Evolutionary conservation across 2,888 invertebrate genomes (phyloP), one percentile per base, ranked within the genome.

Genomic region (Cryptocephalus moraei): DNA sequence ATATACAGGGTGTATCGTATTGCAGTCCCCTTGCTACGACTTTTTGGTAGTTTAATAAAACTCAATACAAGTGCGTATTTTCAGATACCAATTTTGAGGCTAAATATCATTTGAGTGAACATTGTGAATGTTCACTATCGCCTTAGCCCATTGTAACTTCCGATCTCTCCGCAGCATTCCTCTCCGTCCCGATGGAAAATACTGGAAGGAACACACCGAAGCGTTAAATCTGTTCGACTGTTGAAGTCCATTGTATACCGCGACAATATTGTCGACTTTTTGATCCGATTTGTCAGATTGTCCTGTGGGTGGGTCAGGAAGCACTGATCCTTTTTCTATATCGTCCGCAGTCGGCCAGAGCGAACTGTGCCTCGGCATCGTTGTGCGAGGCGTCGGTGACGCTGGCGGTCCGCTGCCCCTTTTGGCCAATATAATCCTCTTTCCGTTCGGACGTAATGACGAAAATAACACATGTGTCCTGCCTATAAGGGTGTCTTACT

Each of bases 181-280:
- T 12, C 40, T 31, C 40, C 6, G 12, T 38, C n/a, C 39, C 14
- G 13, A 9, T 31, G 12, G 13, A 40, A 31, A 40, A 31, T 39
- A 31, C 40, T 31, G 22, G 40, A 57, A 60, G 22, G 22, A 22
- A 62, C 57, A 63, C 61, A 65, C 61, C 62, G 65, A 66, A 62
- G 67, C 64, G 66, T 66, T 62, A 67, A 68, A 66, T 68, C 64
- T 62, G 65, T 62, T 61, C 52, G 48, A 48, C 49, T 49, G 52
- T 52, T 51, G 51, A 50, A 52, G 64, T 64, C 67, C 57, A 68
- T 70, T 69, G 68, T 69, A 63, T 62, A 64, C 62, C 64, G 62
- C 65, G 62, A 70, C 71, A 71, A 71, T 70, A 70, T 71, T 70
- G 69, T 70, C 72, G 72, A 72, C 71, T 72, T 71, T 69, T 71